These are phyloP conservation scores for Aspidiotus rigidus DNA, from an alignment of 2,888 invertebrate genomes.

Conservation along the genomic window DNA sequence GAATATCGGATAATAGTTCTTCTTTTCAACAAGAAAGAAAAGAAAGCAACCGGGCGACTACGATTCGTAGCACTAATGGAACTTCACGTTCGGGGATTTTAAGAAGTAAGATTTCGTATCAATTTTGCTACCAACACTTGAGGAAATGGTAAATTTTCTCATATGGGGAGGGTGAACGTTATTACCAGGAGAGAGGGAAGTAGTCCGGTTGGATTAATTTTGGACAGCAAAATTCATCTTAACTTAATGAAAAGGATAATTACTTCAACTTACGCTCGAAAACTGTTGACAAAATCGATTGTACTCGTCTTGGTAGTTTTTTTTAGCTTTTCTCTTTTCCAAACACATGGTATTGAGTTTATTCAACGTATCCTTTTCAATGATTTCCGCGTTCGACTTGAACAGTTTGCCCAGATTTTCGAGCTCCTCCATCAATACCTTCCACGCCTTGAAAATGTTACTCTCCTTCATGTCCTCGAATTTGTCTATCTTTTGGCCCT, in stretches of 20 bases:
- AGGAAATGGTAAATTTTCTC: background rate
- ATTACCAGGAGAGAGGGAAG: background rate
- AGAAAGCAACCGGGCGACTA: too few relatives aligned
- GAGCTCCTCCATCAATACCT: slow-evolving; percentile 77
- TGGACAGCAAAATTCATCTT: background rate
- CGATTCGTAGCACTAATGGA: too few relatives aligned
- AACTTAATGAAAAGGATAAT: slow-evolving; percentile 8
- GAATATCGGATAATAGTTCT: too few relatives aligned
- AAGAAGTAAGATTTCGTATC: too few relatives aligned
- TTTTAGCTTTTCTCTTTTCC: slow-evolving; percentile 79
- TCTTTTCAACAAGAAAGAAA: too few relatives aligned
- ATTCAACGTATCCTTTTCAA: slow-evolving; percentile 73
- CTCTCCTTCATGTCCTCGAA: slow-evolving; percentile 61
- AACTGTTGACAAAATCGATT: slow-evolving; percentile 70
- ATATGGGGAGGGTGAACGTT: background rate
- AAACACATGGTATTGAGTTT: slow-evolving; percentile 67
- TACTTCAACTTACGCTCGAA: slow-evolving; percentile 56
- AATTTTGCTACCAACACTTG: background rate
- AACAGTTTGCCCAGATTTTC: slow-evolving; percentile 75
- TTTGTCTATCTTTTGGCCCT: slow-evolving; percentile 75
- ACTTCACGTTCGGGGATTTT: too few relatives aligned
- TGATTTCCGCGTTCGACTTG: slow-evolving; percentile 71
- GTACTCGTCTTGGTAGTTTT: slow-evolving; percentile 82
- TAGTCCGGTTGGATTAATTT: background rate
- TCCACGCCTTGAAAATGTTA: slow-evolving; percentile 58